Evolutionary conservation across 1,140 invertebrate genomes (phyloP).

Genomic region (Hylaeus volcanicus): DNA sequence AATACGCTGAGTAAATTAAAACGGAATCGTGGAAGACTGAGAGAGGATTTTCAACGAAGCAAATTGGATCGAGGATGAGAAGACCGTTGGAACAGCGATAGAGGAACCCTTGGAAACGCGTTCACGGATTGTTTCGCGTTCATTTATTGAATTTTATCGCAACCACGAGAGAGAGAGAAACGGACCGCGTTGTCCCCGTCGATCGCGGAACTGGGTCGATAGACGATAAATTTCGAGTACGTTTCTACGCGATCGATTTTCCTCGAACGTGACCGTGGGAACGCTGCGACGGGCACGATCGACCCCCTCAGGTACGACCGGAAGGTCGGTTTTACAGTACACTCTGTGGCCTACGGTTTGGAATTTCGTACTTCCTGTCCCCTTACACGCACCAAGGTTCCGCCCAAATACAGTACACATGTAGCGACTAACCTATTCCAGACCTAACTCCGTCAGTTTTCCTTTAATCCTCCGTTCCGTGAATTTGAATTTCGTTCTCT

Average conservation of each 20-base stretch:
- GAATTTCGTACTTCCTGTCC: conserved; percentile 72
- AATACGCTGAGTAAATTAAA: neutral
- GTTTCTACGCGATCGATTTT: conserved; percentile 51
- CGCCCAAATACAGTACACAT: conserved; percentile 28
- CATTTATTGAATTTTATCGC: neutral
- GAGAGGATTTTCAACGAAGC: neutral
- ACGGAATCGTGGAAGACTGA: neutral
- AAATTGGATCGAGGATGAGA: conserved; percentile 9
- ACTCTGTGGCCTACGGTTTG: conserved; percentile 62
- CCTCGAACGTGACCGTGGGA: conserved; percentile 63
- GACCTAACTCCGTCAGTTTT: neutral
- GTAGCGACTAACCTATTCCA: neutral
- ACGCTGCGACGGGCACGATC: conserved; percentile 49
- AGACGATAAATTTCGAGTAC: conserved; percentile 4
- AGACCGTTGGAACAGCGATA: neutral
- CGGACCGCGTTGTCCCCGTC: no score
- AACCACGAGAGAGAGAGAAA: no score
- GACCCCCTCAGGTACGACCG: conserved; percentile 58
- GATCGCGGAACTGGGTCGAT: neutral
- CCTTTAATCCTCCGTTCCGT: no score
- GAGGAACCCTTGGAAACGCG: neutral
- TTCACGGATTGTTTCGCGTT: neutral
- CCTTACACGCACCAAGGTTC: conserved; percentile 42
- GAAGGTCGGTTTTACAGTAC: conserved; percentile 59
- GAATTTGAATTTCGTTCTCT: no score